Conservation (phyloP, 2,888 invertebrate species). For the Campoletis raptor region DNA sequence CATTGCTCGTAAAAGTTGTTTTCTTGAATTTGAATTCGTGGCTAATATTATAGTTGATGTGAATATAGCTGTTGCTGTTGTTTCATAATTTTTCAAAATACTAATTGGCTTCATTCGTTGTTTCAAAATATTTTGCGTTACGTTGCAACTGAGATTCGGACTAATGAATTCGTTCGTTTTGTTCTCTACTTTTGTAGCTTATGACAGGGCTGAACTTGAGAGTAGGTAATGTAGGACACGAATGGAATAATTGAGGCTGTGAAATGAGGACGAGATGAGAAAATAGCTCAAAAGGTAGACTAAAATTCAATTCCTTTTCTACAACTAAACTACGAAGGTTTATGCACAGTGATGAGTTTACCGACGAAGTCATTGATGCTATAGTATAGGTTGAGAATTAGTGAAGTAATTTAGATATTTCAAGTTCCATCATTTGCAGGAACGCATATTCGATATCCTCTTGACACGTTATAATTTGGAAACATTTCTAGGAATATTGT, state of each 20-base stretch:
- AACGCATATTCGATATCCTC: not conserved
- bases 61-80: not conserved
- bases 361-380: not conserved
- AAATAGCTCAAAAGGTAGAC: not conserved
- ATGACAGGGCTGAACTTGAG: not conserved
- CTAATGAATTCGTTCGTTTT: not conserved
- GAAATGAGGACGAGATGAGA: not conserved
- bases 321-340: not conserved
- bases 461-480: not conserved
- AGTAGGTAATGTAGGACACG: not conserved
- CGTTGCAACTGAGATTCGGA: not conserved
- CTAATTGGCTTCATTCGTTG: not conserved
- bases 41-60: not conserved
- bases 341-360: not conserved
- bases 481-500: not conserved
- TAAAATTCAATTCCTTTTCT: not conserved
- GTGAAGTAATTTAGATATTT: not conserved
- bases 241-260: not conserved
- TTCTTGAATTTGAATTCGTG: not conserved
- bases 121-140: not conserved
- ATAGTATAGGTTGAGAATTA: not conserved
- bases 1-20: not conserved
- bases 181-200: not conserved
- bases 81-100: not conserved
- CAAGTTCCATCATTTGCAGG: not conserved